These are phyloP conservation scores for Calliopum simillimum DNA, from an alignment of 2,888 invertebrate genomes.

Conservation along the genomic window DNA sequence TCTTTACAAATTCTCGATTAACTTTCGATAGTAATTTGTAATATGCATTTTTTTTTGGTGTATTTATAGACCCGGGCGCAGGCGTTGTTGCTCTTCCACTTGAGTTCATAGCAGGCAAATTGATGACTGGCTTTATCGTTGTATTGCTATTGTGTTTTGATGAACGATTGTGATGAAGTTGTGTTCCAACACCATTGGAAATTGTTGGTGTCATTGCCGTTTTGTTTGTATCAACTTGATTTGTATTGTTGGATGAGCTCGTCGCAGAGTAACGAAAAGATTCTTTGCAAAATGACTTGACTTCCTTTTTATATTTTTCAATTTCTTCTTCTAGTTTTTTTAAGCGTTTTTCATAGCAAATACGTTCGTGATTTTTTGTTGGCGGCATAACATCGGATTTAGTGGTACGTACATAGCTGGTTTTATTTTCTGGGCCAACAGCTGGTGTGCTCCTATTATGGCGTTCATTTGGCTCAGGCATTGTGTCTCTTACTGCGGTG, in stretches of 20 bases:
- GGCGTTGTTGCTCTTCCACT: not conserved
- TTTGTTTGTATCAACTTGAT: conserved; percentile 30
- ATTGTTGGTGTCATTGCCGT: not conserved
- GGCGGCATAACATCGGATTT: conserved; percentile 45
- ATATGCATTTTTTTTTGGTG: conserved; percentile 43
- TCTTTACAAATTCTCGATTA: conserved; percentile 41
- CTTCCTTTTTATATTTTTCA: conserved; percentile 57
- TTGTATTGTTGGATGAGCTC: not conserved
- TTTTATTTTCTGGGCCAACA: conserved; percentile 27
- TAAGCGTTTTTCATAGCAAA: conserved; percentile 55
- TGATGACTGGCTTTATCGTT: not conserved
- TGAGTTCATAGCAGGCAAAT: conserved; percentile 11
- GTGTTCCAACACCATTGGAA: not conserved
- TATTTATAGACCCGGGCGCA: conserved; percentile 11
- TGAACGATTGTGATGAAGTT: conserved; percentile 22
- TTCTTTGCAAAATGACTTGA: conserved; percentile 54
- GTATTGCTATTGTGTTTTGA: conserved; percentile 18
- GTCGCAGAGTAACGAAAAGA: conserved; percentile 39
- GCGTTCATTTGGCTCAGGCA: conserved; percentile 28
- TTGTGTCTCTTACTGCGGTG: not conserved
- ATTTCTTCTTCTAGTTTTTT: conserved; percentile 57
- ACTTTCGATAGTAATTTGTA: conserved; percentile 44
- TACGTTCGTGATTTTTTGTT: conserved; percentile 42
- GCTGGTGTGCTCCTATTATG: conserved; percentile 25
- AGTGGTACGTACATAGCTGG: conserved; percentile 39